These are phyloP conservation scores for Drosophila novamexicana DNA, from an alignment of 1,140 invertebrate species.

Conservation along the genomic window DNA sequence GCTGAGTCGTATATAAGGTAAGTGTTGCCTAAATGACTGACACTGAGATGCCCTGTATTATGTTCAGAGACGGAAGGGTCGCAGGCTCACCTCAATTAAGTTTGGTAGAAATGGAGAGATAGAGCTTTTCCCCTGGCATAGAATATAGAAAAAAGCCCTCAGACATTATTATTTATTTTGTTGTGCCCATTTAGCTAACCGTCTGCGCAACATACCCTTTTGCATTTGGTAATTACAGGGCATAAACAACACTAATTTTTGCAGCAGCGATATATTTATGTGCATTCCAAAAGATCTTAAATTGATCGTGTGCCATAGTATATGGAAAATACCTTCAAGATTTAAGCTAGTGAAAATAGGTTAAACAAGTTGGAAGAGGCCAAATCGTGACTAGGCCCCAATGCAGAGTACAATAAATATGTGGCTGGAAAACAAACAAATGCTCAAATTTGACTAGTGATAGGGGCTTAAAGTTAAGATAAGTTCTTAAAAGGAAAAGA, in stretches of 20 bases:
- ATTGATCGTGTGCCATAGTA: slow-evolving; percentile 11
- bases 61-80: no score
- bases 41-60: neutral
- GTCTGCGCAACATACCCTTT: neutral
- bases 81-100: no score
- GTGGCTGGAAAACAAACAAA: neutral
- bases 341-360: slow-evolving; percentile 8
- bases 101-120: no score
- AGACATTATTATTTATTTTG: no score
- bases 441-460: neutral
- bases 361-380: neutral
- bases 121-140: neutral
- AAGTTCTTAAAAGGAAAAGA: neutral
- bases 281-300: slow-evolving; percentile 18
- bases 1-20: neutral
- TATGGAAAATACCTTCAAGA: slow-evolving; percentile 9
- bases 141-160: neutral
- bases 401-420: neutral
- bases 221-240: neutral
- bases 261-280: slow-evolving; percentile 27
- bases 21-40: neutral
- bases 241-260: slow-evolving; percentile 1
- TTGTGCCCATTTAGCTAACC: no score
- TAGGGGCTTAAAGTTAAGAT: neutral
- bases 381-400: slow-evolving; percentile 1